These are phyloP conservation scores for Diadumene lineata DNA, from an alignment of 92 coral and sea anemone species.

Conservation along the genomic window DNA sequence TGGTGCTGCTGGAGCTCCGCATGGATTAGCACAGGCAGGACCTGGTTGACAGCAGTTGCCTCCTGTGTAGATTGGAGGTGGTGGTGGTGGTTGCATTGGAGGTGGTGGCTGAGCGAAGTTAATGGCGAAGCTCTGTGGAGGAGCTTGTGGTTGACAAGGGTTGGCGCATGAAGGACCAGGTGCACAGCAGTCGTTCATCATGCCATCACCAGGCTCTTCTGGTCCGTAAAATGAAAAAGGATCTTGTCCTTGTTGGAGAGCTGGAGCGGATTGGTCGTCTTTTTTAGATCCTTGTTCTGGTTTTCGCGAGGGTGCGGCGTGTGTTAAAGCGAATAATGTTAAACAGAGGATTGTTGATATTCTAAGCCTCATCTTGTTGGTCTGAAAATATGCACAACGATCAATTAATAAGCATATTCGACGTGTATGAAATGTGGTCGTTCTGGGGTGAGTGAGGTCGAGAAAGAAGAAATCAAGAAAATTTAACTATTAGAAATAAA, in stretches of 20 bases:
- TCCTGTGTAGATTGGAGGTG: conserved; percentile 31
- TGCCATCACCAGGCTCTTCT: conserved; percentile 20
- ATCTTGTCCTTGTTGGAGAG: conserved; percentile 12
- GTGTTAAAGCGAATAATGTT: conserved; percentile 50
- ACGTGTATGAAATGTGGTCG: too few species aligned
- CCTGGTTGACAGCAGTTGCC: conserved; percentile 25
- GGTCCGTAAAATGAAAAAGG: conserved; percentile 35
- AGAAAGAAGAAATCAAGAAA: too few species aligned
- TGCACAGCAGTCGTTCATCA: conserved; percentile 50
- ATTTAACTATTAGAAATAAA: too few species aligned
- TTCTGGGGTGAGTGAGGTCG: too few species aligned
- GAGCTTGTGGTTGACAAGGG: conserved; percentile 54
- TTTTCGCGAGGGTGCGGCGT: conserved; percentile 27
- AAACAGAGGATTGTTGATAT: conserved; percentile 53
- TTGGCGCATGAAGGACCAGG: conserved; percentile 65
- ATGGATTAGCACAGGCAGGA: conserved; percentile 16
- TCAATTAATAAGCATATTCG: too few species aligned
- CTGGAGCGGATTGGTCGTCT: conserved; percentile 17
- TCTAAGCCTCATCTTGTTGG: conserved; percentile 62
- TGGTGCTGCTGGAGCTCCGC: neutral
- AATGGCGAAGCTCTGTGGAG: conserved; percentile 37
- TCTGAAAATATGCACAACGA: conserved; percentile 21
- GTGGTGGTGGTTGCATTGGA: conserved; percentile 30
- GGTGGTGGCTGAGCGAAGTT: conserved; percentile 30
- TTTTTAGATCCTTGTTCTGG: conserved; percentile 11